These are phyloP conservation scores for Dyspetes luteomarginatus DNA, from an alignment of 2,888 invertebrate species.

Conservation along the genomic window DNA sequence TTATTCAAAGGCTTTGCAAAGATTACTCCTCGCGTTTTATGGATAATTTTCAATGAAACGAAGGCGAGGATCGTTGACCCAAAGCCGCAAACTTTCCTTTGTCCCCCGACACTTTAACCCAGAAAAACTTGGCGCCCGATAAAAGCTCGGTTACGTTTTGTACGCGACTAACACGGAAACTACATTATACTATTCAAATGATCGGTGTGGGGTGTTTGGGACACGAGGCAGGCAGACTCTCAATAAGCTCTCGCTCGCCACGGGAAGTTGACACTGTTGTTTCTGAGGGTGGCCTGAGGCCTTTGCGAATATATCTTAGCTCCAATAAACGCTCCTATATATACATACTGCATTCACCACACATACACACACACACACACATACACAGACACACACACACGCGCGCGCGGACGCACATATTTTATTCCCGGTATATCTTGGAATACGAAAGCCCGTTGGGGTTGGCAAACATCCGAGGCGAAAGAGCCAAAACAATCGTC, in stretches of 20 bases:
- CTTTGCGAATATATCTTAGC: conserved; percentile 80
- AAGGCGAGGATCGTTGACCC: neutral
- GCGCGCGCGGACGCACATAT: conserved; percentile 60
- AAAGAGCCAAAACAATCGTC: conserved; percentile 39
- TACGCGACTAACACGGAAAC: conserved; percentile 75
- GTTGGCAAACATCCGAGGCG: conserved; percentile 62
- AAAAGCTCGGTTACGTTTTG: conserved; percentile 48
- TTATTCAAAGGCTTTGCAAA: too few relatives aligned
- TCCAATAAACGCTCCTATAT: too few relatives aligned
- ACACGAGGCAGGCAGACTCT: conserved; percentile 38
- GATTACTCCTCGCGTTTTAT: too few relatives aligned
- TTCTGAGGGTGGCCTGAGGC: conserved; percentile 79
- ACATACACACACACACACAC: conserved; percentile 69
- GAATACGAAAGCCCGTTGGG: conserved; percentile 67
- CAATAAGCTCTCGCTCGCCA: conserved; percentile 68
- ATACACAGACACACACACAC: conserved; percentile 65
- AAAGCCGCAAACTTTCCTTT: neutral
- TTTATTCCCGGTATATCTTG: neutral
- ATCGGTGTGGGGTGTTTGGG: conserved; percentile 72
- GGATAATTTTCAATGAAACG: too few relatives aligned
- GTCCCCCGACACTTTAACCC: neutral
- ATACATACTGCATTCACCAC: too few relatives aligned
- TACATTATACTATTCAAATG: conserved; percentile 81
- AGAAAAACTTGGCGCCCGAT: conserved; percentile 21
- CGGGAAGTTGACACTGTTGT: conserved; percentile 82